Evolutionary conservation across 2,797 vertebrate species (phyloP), one percentile per base, ranked within the genome.

Genomic region (Lepus oiostolus): DNA sequence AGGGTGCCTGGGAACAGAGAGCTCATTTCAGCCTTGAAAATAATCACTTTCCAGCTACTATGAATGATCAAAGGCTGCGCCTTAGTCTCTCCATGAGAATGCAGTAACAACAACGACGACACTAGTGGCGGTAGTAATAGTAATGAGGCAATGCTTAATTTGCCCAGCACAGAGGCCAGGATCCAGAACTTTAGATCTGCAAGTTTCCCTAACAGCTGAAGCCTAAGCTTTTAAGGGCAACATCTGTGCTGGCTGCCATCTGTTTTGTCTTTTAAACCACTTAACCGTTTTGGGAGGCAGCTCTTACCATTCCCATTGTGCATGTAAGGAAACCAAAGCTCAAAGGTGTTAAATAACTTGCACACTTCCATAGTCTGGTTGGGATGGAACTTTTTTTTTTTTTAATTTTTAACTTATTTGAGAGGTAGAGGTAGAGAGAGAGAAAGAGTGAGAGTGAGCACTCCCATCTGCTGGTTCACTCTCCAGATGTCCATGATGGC

Each of bases 141-240:
- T 11, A 1, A 38, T 0, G 5, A 58, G 4, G 21, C 0, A 2
- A 8, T 2, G 21, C 7, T 74, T 67, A 9, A 30, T 13, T 28
- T 60, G 26, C 9, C 35, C 30, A 11, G 42, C 54, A 19, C 26
- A 16, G 1, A 28, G 75, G 65, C 14, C 28, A 22, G 13, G 26
- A 60, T 13, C 52, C 35, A n/a, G 17, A 9, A 28, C 22, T 30
- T 79, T 26, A 28, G 26, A 24, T 84, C 35, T 60, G 11, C 3
- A 71, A 30, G 2, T n/a, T 47, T 86, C 60, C 32, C 79, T 86
- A 30, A 22, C 32, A 72, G 72, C 38, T 38, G 35, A 74, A 47
- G 62, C 28, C 54, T n/a, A 35, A 32, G 17, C 16, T 84, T 93
- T 70, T 30, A 58, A 95, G 72, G 32, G 22, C 26, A n/a, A 38